Conservation (phyloP, 1,140 invertebrate genomes). For the Thaumetopoea pityocampa region DNA sequence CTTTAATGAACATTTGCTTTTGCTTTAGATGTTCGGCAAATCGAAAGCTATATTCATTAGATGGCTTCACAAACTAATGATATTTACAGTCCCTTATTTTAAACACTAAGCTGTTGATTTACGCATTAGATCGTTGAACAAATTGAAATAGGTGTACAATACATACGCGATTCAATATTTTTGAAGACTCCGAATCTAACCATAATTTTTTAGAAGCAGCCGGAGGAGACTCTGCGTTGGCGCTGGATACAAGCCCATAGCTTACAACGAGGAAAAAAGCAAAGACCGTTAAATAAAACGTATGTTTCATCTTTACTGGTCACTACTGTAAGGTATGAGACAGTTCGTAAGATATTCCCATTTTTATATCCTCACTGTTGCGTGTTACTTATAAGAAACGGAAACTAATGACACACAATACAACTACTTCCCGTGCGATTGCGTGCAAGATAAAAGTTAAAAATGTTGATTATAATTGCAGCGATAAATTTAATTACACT, state of each 20-base stretch:
- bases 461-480: constrained; percentile 25
- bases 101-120: too few relatives aligned
- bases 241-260: background rate
- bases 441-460: constrained; percentile 28
- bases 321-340: constrained; percentile 26
- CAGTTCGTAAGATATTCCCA: constrained; percentile 4
- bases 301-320: constrained; percentile 42
- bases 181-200: background rate
- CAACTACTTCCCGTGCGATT: constrained; percentile 45
- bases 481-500: constrained; percentile 43
- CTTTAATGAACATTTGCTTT: too few relatives aligned
- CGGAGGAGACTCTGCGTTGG: background rate
- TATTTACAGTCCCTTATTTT: too few relatives aligned
- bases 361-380: constrained; percentile 42
- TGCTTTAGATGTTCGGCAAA: too few relatives aligned
- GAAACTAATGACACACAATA: constrained; percentile 55
- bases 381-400: constrained; percentile 32
- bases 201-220: background rate
- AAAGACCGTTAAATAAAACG: constrained; percentile 35
- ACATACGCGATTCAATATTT: constrained; percentile 22
- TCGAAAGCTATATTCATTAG: too few relatives aligned
- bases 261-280: constrained; percentile 20
- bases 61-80: too few relatives aligned
- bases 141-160: too few relatives aligned
- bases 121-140: too few relatives aligned